Conservation (phyloP, 1,140 invertebrate genomes). For the Melitaea cinxia region DNA sequence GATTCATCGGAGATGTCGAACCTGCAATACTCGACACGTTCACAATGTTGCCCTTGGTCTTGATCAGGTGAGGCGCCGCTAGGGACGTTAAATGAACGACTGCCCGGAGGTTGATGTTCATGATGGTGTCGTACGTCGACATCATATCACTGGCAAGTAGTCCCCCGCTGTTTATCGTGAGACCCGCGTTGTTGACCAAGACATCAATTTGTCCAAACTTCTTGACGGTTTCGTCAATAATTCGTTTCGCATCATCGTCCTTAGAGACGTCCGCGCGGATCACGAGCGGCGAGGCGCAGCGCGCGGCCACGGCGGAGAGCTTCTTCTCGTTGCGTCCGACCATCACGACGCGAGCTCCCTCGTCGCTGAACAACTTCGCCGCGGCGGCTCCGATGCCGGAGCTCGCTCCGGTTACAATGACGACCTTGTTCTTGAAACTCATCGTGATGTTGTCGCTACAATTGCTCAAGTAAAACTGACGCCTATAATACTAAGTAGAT, state of each 20-base stretch:
- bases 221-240: conserved; percentile 34
- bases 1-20: not conserved
- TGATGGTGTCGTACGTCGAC: conserved; percentile 28
- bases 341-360: not conserved
- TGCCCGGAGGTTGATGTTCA: conserved; percentile 35
- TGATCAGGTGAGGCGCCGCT: conserved; percentile 32
- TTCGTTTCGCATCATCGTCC: conserved; percentile 24
- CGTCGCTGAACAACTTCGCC: not conserved
- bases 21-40: conserved; percentile 39
- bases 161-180: not conserved
- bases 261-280: conserved; percentile 35
- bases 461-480: not conserved
- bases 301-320: not conserved
- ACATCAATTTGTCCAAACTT: conserved; percentile 35
- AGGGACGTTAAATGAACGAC: conserved; percentile 29
- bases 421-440: not conserved
- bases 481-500: not conserved
- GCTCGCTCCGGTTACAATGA: not conserved
- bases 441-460: not conserved
- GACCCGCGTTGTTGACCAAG: conserved; percentile 36
- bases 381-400: not conserved
- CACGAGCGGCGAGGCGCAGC: conserved; percentile 8
- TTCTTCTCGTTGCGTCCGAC: not conserved
- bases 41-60: conserved; percentile 39
- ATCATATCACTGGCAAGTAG: conserved; percentile 27